Base-by-base conservation (phyloP, 2,888 invertebrate genomes). In the Acrobeloides nanus region DNA sequence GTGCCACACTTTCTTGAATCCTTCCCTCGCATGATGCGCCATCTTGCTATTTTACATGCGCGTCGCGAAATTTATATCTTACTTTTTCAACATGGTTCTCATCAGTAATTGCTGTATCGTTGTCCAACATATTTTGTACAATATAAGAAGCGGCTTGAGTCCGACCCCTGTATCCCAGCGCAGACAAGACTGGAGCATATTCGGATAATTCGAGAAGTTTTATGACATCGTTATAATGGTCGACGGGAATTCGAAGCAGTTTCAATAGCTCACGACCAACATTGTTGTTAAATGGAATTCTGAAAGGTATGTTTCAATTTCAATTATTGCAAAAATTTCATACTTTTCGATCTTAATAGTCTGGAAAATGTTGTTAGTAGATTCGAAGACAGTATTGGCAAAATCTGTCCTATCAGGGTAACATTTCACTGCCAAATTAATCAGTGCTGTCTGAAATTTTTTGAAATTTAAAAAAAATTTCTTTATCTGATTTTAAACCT, bases 371-470 rank as follows among this genome's bases (percentile, higher is more conserved):
- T 85, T 85, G 54, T 85, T 84, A 0, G 92, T 92, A 37, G 88
- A 87, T 41, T 86, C 83, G 59, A 95, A 80, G 17, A 95, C 93
- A 73, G 89, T 85, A 75, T 95, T 92, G 2, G 93, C 90, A 73
- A 90, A 93, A 75, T 89, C 87, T 15, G 89, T 84, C 68, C 87
- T 82, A 72, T 89, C 87, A 0, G 90, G 88, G 77, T 97, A 97
- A 74, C 93, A 93, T 71, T 92, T 89, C 69, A 93, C 84, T 0
- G 95, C 92, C 55, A 99, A 79, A 76, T 89, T 89, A 46, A 95
- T 83, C 35, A 97, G 79, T 5, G 95, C 76, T 12, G 54, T 59
- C 68, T 71, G 38, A 27, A 70, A 55, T 20, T 10, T 6, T 24
- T 6, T n/a, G n/a, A 8, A 29, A 4, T 6, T 5, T 25, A 1